A percentile compares a stretch with the other conserved stretches of the same genome.
Conservation (phyloP, 2,797 vertebrate genomes). For the Sebastes baramenuke region DNA sequence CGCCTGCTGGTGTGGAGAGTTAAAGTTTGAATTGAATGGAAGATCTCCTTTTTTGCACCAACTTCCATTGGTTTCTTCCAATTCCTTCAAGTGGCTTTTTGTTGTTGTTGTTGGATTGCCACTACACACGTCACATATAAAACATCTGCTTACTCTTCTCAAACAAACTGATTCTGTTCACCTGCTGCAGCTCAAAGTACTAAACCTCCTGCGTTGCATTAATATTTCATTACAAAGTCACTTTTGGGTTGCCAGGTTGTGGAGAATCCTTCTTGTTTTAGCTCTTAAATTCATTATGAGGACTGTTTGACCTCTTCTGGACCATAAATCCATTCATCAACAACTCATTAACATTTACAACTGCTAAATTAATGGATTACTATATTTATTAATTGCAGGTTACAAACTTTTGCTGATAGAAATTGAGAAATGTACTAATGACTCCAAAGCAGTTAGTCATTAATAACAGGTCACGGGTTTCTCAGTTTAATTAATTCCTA, state of each 20-base stretch:
- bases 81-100: too few relatives aligned
- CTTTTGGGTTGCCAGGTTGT: neutral
- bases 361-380: slow-evolving; percentile 9
- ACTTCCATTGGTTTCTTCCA: too few relatives aligned
- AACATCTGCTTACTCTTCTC: neutral
- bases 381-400: neutral
- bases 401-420: neutral
- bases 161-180: neutral
- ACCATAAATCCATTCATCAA: neutral
- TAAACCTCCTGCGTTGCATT: neutral
- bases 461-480: neutral
- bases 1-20: too few relatives aligned
- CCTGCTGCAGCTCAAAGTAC: neutral
- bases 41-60: too few relatives aligned
- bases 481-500: neutral
- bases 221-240: neutral
- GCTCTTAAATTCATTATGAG: neutral
- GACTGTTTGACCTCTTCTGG: neutral
- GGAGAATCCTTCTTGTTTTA: neutral
- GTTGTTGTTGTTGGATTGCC: too few relatives aligned
- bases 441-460: neutral
- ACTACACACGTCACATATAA: too few relatives aligned
- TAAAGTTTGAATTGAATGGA: too few relatives aligned
- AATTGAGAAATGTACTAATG: neutral
- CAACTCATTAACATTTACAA: neutral